Conservation (phyloP, 2,888 invertebrate species). For the Iphiclides podalirius region DNA sequence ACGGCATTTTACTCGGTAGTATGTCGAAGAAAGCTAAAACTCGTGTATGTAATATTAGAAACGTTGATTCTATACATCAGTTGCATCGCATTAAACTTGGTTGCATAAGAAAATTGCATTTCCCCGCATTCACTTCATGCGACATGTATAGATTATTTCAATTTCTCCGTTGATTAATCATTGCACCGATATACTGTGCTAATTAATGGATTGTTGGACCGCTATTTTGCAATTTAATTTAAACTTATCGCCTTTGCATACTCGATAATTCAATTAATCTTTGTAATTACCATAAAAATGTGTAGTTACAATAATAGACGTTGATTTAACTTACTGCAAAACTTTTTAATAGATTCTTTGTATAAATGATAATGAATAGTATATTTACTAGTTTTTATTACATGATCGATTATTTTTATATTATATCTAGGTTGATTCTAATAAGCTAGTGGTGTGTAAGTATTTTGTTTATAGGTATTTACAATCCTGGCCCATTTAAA, state of each 20-base stretch:
- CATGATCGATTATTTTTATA: too few species aligned
- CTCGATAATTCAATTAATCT: not conserved
- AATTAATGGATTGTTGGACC: conserved; percentile 12
- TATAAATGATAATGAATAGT: too few species aligned
- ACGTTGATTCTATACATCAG: conserved; percentile 60
- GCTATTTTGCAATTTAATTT: conserved; percentile 5
- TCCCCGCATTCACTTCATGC: conserved; percentile 45
- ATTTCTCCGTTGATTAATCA: conserved; percentile 22
- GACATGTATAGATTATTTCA: conserved; percentile 23
- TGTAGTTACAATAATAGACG: too few species aligned
- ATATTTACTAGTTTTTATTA: too few species aligned
- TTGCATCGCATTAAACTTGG: conserved; percentile 65
- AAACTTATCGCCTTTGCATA: not conserved
- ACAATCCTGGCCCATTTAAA: too few species aligned
- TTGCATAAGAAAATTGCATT: conserved; percentile 78
- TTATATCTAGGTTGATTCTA: too few species aligned
- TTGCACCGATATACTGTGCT: conserved; percentile 15
- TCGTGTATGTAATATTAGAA: conserved; percentile 77
- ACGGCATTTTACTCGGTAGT: conserved; percentile 66
- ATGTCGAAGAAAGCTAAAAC: conserved; percentile 76
- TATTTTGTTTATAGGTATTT: too few species aligned
- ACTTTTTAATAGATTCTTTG: too few species aligned
- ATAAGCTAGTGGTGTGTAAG: too few species aligned
- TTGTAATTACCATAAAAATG: not conserved
- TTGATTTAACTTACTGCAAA: too few species aligned